Conservation (phyloP, 1,140 invertebrate genomes). For the Drosophila parvula region DNA sequence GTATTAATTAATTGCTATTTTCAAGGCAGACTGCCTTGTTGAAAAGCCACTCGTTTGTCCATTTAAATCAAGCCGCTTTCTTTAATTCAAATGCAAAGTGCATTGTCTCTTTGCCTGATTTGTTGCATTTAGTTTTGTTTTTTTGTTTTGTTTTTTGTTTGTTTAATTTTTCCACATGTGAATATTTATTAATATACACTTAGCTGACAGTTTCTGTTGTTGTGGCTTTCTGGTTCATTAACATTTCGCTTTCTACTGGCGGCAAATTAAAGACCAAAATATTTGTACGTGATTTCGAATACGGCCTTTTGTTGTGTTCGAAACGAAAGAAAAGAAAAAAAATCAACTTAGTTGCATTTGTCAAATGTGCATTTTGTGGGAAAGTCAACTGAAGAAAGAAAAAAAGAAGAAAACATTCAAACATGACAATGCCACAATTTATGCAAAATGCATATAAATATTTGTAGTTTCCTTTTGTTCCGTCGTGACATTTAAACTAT, state of each 20-base stretch:
- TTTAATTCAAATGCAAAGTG: constrained; percentile 49
- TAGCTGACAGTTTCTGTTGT: constrained; percentile 55
- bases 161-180: constrained; percentile 12
- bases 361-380: constrained; percentile 63
- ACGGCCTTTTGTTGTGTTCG: constrained; percentile 42
- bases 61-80: constrained; percentile 1
- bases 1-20: neutral
- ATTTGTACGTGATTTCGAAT: constrained; percentile 68
- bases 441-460: constrained; percentile 70
- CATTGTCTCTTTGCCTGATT: constrained; percentile 26
- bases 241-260: constrained; percentile 73
- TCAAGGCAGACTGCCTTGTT: neutral
- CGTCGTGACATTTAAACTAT: constrained; percentile 59
- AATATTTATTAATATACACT: constrained; percentile 57
- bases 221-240: constrained; percentile 69
- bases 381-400: constrained; percentile 29
- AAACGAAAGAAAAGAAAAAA: constrained; percentile 4
- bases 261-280: constrained; percentile 71
- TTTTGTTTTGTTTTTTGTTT: neutral
- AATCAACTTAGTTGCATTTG: constrained; percentile 44
- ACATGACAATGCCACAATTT: constrained; percentile 74
- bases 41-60: neutral
- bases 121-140: constrained; percentile 21
- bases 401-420: constrained; percentile 40
- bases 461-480: constrained; percentile 37